Conservation (phyloP, 2,797 vertebrate species). For the Fringilla coelebs region DNA sequence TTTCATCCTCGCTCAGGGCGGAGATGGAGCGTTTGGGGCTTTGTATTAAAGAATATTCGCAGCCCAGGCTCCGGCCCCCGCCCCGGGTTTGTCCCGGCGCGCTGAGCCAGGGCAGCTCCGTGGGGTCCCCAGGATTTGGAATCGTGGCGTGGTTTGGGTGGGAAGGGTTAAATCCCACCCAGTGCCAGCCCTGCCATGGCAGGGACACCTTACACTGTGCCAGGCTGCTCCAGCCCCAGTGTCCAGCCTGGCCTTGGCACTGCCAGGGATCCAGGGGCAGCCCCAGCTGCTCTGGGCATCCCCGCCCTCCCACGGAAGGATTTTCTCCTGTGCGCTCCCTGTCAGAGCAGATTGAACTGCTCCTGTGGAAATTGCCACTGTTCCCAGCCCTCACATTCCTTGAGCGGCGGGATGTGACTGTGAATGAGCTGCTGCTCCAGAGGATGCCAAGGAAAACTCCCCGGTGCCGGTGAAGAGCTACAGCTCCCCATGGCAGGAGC, state of each 20-base stretch:
- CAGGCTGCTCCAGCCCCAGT: neutral
- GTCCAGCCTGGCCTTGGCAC: neutral
- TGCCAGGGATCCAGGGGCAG: neutral
- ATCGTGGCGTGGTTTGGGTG: neutral
- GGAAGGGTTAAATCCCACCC: neutral
- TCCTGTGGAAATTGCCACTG: neutral
- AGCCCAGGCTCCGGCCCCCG: neutral
- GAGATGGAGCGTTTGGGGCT: neutral
- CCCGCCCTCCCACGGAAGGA: neutral
- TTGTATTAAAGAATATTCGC: neutral
- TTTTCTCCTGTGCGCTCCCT: neutral
- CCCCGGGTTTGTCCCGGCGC: neutral
- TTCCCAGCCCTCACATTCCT: fast-evolving
- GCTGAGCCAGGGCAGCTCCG: neutral
- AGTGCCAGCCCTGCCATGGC: neutral
- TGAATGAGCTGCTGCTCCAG: neutral
- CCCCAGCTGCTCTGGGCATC: neutral
- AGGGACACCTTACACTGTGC: fast-evolving
- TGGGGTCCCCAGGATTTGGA: neutral
- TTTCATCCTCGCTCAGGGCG: neutral
- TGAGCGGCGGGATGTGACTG: neutral
- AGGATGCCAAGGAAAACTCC: neutral
- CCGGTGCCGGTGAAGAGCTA: neutral
- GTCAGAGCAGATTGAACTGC: neutral
- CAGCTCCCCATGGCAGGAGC: neutral